Evolutionary conservation across 2,113 vertebrate genomes (phyloP).

Genomic region (Dromiciops gliroides): DNA sequence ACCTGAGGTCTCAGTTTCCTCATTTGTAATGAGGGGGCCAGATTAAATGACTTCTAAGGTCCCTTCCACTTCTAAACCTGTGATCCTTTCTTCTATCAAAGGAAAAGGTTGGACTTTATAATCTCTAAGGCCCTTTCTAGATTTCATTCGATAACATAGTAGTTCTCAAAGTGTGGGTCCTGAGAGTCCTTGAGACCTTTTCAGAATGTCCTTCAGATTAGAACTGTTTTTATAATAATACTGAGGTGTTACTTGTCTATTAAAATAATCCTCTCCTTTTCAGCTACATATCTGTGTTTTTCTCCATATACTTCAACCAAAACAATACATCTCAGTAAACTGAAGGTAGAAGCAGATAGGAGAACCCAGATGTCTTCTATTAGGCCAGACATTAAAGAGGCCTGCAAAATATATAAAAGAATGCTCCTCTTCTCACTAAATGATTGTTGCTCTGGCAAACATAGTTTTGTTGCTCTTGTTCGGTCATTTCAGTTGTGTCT

Average conservation of each 20-base stretch:
- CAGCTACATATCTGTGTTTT: neutral
- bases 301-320: neutral
- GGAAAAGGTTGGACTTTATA: neutral
- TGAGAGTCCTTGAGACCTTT: neutral
- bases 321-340: neutral
- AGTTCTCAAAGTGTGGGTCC: neutral
- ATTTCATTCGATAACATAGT: neutral
- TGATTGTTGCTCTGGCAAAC: neutral
- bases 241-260: neutral
- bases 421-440: neutral
- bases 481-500: neutral
- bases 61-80: neutral
- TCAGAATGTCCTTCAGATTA: neutral
- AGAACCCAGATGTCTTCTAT: neutral
- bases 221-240: neutral
- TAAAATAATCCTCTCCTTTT: neutral
- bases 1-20: neutral
- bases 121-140: neutral
- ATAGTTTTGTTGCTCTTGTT: neutral
- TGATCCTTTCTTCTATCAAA: neutral
- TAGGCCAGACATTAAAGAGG: neutral
- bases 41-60: neutral
- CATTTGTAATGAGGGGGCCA: neutral
- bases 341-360: neutral
- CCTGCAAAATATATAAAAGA: neutral